Base-by-base conservation (phyloP, 2,888 invertebrate genomes). In the Dascillus cervinus region DNA sequence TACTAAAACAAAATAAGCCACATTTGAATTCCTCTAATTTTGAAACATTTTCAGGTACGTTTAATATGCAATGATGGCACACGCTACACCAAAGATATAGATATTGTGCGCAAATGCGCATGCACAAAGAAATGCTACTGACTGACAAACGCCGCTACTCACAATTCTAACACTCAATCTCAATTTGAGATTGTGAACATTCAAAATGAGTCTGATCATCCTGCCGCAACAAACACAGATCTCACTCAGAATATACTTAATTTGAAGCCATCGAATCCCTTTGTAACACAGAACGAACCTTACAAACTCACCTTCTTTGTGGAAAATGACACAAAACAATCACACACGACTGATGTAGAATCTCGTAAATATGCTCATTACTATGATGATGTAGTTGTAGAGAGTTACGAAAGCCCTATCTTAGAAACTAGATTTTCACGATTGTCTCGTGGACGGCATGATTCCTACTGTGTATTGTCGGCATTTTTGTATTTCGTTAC, bases 91-190 rank as follows among this genome's bases (percentile, higher is more conserved):
- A 91, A 92, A 75, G 90, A 94, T 60, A 82, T 96, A 58, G 94
- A 95, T 60, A 87, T 96, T 64, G 90, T 96, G 60, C 83, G 94
- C 62, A 94, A 94, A 66, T 96, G 96, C 69, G 88, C 90, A 48
- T 95, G 95, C 73, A 83, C 84, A 53, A 87, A 88, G 70, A 89
- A 89, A 71, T 91, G 90, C 70, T 79, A 81, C 75, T 80, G 74
- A 73, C 73, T 73, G 72, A 69, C 67, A 69, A 64, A 72, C 65
- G 74, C 72, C 72, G 71, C 73, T 73, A 70, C 66, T 62, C 62
- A 63, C 64, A 64, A 56, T 62, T 62, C 64, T 62, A 59, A 62
- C 60, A 50, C 47, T 24, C 41, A 41, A 12, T 40, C 40, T 34
- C 29, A 29, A n/a, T 29, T 25, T 15, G 34, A 37, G 31, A 34